Conservation (phyloP, 30 jellyfish, hydroid and myxozoan species). For the Hydra vulgaris region DNA sequence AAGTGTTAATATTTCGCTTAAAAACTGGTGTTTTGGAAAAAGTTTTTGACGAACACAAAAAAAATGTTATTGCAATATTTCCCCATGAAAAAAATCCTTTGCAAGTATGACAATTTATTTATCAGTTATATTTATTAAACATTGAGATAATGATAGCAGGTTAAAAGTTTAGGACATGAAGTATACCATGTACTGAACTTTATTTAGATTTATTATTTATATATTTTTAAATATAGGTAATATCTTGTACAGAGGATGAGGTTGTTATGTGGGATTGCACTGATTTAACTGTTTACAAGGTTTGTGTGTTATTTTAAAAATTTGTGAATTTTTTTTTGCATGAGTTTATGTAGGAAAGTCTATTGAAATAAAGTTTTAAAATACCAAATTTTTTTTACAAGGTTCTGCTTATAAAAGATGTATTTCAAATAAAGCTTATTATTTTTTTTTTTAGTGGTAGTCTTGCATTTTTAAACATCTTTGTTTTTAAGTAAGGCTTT, state of each 20-base stretch:
- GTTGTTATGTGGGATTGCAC: slow-evolving; percentile 54
- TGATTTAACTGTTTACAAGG: slow-evolving; percentile 52
- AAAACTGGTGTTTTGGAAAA: slow-evolving; percentile 35
- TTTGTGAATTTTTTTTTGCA: not conserved
- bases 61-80: slow-evolving; percentile 11
- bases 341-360: no score
- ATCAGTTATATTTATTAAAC: no score
- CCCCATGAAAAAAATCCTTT: slow-evolving; percentile 5
- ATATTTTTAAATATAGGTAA: slow-evolving; percentile 3
- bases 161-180: no score
- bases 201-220: not conserved
- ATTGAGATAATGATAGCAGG: no score
- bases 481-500: no score
- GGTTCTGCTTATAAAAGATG: no score
- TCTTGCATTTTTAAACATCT: no score
- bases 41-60: slow-evolving; percentile 36
- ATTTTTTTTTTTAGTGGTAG: no score
- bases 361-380: no score
- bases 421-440: no score
- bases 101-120: slow-evolving; percentile 12
- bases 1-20: slow-evolving; percentile 24
- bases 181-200: no score
- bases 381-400: no score
- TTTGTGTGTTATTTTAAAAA: not conserved
- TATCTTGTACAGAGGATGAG: slow-evolving; percentile 13